These are phyloP conservation scores for Linyphia triangularis DNA, from an alignment of 2,888 invertebrate species.

Conservation along the genomic window DNA sequence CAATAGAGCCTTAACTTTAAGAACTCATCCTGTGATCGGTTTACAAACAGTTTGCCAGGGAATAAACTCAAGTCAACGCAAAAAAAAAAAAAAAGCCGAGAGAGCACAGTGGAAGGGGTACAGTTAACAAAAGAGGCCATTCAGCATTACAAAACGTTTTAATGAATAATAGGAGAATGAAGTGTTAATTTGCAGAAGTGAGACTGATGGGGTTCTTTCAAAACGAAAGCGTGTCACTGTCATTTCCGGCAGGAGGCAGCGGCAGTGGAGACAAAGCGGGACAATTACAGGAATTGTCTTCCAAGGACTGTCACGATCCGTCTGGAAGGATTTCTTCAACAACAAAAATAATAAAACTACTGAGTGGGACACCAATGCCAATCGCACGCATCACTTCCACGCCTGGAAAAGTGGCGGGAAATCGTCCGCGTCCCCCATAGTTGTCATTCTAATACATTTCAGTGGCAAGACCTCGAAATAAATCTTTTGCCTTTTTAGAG, in stretches of 20 bases:
- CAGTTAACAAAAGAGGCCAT: neutral
- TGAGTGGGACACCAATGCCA: slow-evolving; percentile 49
- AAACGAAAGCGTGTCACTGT: slow-evolving; percentile 60
- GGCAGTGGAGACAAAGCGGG: slow-evolving; percentile 15
- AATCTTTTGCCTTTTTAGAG: neutral
- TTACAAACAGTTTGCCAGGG: neutral
- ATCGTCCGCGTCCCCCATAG: slow-evolving; percentile 7
- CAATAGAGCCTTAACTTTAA: too few relatives aligned
- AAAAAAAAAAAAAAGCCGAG: neutral
- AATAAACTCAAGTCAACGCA: neutral
- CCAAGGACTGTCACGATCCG: slow-evolving; percentile 60
- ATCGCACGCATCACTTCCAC: slow-evolving; percentile 50
- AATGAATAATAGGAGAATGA: neutral
- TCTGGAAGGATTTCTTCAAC: slow-evolving; percentile 32
- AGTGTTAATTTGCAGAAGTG: slow-evolving; percentile 42
- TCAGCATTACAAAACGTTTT: neutral
- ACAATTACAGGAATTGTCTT: slow-evolving; percentile 50
- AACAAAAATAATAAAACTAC: neutral
- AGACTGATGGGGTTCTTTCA: slow-evolving; percentile 20
- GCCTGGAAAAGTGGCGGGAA: neutral
- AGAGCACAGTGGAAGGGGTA: neutral
- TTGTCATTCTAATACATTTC: neutral
- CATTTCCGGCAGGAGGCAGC: slow-evolving; percentile 44
- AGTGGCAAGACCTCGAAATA: neutral
- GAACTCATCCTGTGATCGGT: too few relatives aligned